Evolutionary conservation across 2,888 invertebrate genomes (phyloP).

Genomic region (Eulithis prunata): DNA sequence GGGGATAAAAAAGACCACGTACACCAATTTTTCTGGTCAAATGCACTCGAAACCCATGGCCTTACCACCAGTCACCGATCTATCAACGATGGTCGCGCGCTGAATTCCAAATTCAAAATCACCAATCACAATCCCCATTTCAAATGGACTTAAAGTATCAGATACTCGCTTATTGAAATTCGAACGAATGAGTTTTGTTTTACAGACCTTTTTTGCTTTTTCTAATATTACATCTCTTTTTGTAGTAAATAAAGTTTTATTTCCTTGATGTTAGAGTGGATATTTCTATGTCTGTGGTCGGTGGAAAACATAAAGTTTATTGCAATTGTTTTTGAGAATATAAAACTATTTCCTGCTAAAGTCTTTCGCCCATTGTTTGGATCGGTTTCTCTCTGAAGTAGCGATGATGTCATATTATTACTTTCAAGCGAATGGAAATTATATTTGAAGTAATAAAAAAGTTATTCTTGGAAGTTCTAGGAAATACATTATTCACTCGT

Average conservation of each 20-base stretch:
- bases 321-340: conserved; percentile 75
- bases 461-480: conserved; percentile 3
- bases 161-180: conserved; percentile 66
- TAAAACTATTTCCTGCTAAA: conserved; percentile 80
- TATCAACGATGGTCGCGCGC: conserved; percentile 74
- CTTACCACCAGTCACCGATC: conserved; percentile 63
- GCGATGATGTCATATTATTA: conserved; percentile 66
- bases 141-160: conserved; percentile 67
- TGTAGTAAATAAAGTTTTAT: conserved; percentile 44
- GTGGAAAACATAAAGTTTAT: conserved; percentile 59
- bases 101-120: conserved; percentile 78
- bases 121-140: conserved; percentile 69
- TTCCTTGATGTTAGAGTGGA: conserved; percentile 33
- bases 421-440: conserved; percentile 59
- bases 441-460: conserved; percentile 21
- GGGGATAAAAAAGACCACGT: conserved; percentile 61
- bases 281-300: conserved; percentile 39
- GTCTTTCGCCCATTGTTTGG: conserved; percentile 69
- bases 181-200: conserved; percentile 66
- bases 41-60: conserved; percentile 57
- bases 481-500: conserved; percentile 10
- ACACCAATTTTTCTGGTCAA: conserved; percentile 79
- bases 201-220: conserved; percentile 62
- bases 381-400: conserved; percentile 66
- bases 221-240: conserved; percentile 31